Evolutionary conservation across 2,797 vertebrate species (phyloP).

Genomic region (Pseudochaenichthys georgianus): DNA sequence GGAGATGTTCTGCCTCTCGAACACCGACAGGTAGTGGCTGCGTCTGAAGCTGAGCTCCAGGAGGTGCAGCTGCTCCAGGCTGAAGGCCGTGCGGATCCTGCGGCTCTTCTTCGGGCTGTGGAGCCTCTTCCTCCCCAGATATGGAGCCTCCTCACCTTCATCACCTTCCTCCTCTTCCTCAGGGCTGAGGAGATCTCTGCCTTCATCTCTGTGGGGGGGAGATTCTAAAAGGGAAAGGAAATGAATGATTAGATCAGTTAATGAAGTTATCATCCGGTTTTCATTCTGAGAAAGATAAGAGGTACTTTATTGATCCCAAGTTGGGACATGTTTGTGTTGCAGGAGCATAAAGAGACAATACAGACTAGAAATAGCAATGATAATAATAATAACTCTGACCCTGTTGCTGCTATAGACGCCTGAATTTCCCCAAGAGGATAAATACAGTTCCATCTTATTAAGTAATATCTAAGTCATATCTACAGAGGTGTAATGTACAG

Average conservation of each 20-base stretch:
- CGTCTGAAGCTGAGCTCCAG: constrained; percentile 83
- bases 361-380: too few species aligned
- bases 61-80: constrained; percentile 79
- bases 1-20: constrained; percentile 82
- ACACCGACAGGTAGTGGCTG: constrained; percentile 84
- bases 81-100: constrained; percentile 84
- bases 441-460: too few species aligned
- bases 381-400: too few species aligned
- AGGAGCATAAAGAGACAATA: too few species aligned
- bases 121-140: background rate
- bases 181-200: constrained; percentile 6
- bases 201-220: background rate
- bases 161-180: background rate
- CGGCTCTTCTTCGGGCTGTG: constrained; percentile 50
- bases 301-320: too few species aligned
- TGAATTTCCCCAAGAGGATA: too few species aligned
- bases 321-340: too few species aligned
- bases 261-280: too few species aligned
- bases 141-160: constrained; percentile 1
- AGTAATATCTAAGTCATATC: too few species aligned
- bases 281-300: too few species aligned
- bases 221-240: constrained; percentile 16
- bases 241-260: background rate
- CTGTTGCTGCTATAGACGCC: too few species aligned
- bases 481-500: too few species aligned